These are phyloP conservation scores for Sarcophaga carnaria DNA, from an alignment of 2,888 invertebrate genomes.

Conservation along the genomic window DNA sequence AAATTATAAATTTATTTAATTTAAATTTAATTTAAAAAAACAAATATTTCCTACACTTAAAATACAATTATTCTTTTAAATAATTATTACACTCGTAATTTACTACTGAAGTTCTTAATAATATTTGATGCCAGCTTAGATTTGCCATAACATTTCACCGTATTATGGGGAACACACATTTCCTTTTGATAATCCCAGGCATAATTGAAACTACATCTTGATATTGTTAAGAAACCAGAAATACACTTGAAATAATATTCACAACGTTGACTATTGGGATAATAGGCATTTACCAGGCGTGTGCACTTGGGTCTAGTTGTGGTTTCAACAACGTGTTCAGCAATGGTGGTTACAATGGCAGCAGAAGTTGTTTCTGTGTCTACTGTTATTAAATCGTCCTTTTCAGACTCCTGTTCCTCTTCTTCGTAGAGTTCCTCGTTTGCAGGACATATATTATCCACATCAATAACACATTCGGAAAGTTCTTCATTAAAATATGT, in stretches of 20 bases:
- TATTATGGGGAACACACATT: slow-evolving; percentile 72
- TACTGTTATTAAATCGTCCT: not conserved
- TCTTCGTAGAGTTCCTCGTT: not conserved
- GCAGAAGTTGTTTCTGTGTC: not conserved
- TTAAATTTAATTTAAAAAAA: too few relatives aligned
- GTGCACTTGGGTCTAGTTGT: slow-evolving; percentile 49
- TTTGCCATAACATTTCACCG: slow-evolving; percentile 71
- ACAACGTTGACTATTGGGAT: slow-evolving; percentile 75
- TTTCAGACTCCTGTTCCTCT: slow-evolving; percentile 19
- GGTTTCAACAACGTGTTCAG: not conserved
- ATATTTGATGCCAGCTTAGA: not conserved
- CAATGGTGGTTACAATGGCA: not conserved
- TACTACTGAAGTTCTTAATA: not conserved
- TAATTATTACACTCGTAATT: not conserved
- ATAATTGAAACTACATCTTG: slow-evolving; percentile 74
- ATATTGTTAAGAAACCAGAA: slow-evolving; percentile 74
- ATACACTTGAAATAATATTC: slow-evolving; percentile 77
- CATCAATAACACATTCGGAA: slow-evolving; percentile 74
- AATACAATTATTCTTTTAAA: not conserved
- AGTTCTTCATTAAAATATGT: slow-evolving; percentile 74
- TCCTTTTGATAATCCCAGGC: slow-evolving; percentile 74
- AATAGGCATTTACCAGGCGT: slow-evolving; percentile 65
- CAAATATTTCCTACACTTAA: not conserved
- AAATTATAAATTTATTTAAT: too few relatives aligned
- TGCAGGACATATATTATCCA: slow-evolving; percentile 70